A percentile compares a stretch with the other conserved stretches of the same genome.
Evolutionary conservation across 2,797 vertebrate species (phyloP).

Genomic region (Gymnoscopelus microlampas): DNA sequence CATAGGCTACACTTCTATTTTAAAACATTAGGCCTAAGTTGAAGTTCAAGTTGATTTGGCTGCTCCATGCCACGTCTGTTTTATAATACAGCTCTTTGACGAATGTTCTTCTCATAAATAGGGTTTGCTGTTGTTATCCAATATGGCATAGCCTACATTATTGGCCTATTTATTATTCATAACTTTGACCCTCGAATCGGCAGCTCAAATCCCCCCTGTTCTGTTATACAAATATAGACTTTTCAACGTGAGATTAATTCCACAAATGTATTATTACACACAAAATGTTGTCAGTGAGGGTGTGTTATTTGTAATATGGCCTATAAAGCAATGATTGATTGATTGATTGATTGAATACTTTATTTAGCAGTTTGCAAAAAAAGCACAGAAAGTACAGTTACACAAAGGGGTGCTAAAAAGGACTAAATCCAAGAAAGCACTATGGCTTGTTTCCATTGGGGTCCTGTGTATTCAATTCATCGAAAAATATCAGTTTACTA

Average conservation of each 20-base stretch:
- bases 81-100: conserved; percentile 18
- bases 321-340: not conserved
- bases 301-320: not conserved
- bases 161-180: conserved; percentile 37
- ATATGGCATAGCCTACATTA: conserved; percentile 17
- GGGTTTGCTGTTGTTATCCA: conserved; percentile 29
- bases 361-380: no score
- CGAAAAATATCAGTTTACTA: no score
- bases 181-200: not conserved
- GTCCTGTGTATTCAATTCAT: not conserved
- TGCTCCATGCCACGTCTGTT: conserved; percentile 23
- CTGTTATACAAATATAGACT: conserved; percentile 6
- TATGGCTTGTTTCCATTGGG: no score
- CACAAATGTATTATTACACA: no score
- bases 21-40: no score
- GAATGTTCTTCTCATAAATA: conserved; percentile 25
- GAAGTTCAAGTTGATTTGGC: no score
- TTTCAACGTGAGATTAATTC: not conserved
- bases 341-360: no score
- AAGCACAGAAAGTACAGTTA: no score
- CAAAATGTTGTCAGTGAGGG: not conserved
- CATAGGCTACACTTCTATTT: no score
- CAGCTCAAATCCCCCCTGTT: not conserved
- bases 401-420: no score
- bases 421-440: no score